phyloP scores from a whole-genome alignment of 2,888 invertebrate genomes.

The Eilema sororculum region DNA sequence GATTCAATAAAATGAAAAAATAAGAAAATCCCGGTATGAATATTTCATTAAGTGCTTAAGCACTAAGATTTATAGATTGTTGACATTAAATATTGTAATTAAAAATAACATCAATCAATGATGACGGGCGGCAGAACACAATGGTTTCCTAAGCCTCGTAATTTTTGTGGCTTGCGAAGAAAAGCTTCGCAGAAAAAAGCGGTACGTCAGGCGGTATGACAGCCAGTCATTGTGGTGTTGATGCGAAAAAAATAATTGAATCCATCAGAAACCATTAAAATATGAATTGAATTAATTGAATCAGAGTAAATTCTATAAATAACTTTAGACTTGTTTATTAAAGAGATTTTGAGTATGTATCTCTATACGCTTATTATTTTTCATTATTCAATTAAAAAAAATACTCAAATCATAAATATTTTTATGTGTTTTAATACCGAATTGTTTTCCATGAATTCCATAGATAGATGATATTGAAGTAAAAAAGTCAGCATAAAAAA shows the following conservation, averaged over 20 bases:
- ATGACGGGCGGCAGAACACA: constrained; percentile 55
- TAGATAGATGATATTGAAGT: too few relatives aligned
- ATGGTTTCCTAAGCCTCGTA: constrained; percentile 63
- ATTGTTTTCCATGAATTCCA: too few relatives aligned
- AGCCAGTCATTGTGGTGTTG: constrained; percentile 33
- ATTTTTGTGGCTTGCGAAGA: constrained; percentile 52
- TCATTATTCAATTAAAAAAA: too few relatives aligned
- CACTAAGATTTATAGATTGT: constrained; percentile 73
- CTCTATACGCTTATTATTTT: too few relatives aligned
- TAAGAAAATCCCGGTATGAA: constrained; percentile 46
- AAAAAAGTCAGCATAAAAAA: too few relatives aligned
- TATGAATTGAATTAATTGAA: constrained; percentile 4
- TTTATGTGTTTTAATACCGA: too few relatives aligned
- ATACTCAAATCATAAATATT: too few relatives aligned
- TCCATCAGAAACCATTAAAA: constrained; percentile 3
- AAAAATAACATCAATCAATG: constrained; percentile 77
- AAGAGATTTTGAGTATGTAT: not conserved
- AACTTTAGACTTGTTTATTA: not conserved
- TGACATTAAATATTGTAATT: constrained; percentile 78
- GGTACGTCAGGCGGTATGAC: constrained; percentile 23
- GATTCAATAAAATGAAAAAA: constrained; percentile 35
- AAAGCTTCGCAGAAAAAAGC: constrained; percentile 46
- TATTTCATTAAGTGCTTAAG: constrained; percentile 62
- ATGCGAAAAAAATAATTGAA: constrained; percentile 24
- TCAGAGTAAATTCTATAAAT: not conserved